Evolutionary conservation across 2,113 vertebrate genomes (phyloP), one percentile per base, ranked within the genome.

Genomic region (Argyrosomus japonicus): DNA sequence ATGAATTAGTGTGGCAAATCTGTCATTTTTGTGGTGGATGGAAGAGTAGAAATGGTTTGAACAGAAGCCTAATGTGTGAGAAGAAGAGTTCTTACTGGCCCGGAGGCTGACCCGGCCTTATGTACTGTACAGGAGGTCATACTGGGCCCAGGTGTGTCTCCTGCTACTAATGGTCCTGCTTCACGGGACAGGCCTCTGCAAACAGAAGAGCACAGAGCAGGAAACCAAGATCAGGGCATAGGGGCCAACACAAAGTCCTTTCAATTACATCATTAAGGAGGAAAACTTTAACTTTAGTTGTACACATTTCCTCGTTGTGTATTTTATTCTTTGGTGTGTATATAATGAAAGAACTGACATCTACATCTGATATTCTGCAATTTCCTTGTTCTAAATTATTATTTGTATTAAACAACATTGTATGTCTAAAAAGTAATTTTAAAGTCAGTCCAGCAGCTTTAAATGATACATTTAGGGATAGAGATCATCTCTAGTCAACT

Each of bases 81-180:
- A 25, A 84, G 29, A 23, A 71, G 15, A 40, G 63, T 43, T 71
- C 58, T 68, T 45, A 0, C 18, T 79, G 53, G 58, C 70, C 60
- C 13, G 51, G 8, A 32, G 27, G n/a, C n/a, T 77, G 68, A 67
- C 50, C 54, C 51, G 6, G 19, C 0, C 4, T 47, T 29, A 14
- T 65, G 47, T 71, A 40, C 23, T 23, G 58, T 43, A 43, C 84
- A 72, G 36, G 27, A 77, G 83, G 83, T 82, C 83, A 65, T 5
- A 18, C 43, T 56, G 87, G 81, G 58, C 64, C 74, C 85, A 89
- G 85, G 75, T 86, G 85, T 87, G 75, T 80, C 50, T 77, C 50
- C 36, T 86, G 68, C 19, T 36, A 67, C 45, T 89, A 77, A 82
- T 77, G 61, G 68, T 61, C 50, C 40, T n/a, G 68, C 68, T 71